Evolutionary conservation across 2,888 invertebrate genomes (phyloP).

Genomic region (Pseudanteris insignis): DNA sequence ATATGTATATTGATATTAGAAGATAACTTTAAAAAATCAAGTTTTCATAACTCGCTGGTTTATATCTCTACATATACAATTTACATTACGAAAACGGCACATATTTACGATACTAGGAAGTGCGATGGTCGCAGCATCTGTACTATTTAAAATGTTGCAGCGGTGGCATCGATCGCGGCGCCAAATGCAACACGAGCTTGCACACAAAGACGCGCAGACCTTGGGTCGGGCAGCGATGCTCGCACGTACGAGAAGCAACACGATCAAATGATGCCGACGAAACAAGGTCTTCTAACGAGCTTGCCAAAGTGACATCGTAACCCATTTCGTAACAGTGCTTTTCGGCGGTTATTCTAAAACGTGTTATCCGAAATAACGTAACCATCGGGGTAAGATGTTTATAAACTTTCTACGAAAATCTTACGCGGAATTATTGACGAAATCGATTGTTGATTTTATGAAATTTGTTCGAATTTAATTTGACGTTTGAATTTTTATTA

Average conservation of each 20-base stretch:
- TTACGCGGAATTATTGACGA: not conserved
- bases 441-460: no score
- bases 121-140: conserved; percentile 16
- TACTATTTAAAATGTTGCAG: conserved; percentile 30
- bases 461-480: no score
- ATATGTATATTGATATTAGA: no score
- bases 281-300: conserved; percentile 40
- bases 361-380: no score
- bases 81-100: no score
- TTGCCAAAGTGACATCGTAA: conserved; percentile 33
- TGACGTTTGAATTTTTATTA: no score
- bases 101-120: conserved; percentile 25
- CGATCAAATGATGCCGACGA: conserved; percentile 27
- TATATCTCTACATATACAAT: no score
- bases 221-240: conserved; percentile 15
- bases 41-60: no score
- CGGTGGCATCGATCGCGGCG: conserved; percentile 26
- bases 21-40: no score
- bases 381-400: no score
- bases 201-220: conserved; percentile 28
- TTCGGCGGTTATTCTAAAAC: conserved; percentile 8
- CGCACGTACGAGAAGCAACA: conserved; percentile 32
- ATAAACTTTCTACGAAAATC: no score
- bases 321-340: conserved; percentile 23
- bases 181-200: conserved; percentile 19